Evolutionary conservation across 2,888 invertebrate species (phyloP).

Genomic region (Pheosia tremula): DNA sequence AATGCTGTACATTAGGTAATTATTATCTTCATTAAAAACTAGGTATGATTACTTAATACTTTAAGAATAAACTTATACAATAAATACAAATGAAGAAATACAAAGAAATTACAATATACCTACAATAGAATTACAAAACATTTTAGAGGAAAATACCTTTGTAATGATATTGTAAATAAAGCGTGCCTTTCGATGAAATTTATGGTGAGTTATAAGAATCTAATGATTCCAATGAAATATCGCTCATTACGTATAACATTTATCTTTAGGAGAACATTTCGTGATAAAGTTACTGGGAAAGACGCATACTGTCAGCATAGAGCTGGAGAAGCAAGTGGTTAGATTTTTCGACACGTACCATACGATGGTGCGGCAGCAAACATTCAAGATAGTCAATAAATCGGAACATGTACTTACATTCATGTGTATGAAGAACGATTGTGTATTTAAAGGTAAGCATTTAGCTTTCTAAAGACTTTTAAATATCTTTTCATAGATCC

Average conservation of each 20-base stretch:
- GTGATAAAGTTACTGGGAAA: slow-evolving; percentile 68
- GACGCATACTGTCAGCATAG: slow-evolving; percentile 75
- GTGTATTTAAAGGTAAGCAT: slow-evolving; percentile 63
- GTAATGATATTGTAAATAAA: too few species aligned
- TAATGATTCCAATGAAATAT: too few species aligned
- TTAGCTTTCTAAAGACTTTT: neutral
- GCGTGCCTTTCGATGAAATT: too few species aligned
- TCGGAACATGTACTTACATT: slow-evolving; percentile 81
- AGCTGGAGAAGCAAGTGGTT: slow-evolving; percentile 77
- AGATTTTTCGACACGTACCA: slow-evolving; percentile 85
- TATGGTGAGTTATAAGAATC: too few species aligned
- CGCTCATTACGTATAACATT: neutral
- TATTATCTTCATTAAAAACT: neutral
- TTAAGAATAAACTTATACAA: too few species aligned
- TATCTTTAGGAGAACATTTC: slow-evolving; percentile 75
- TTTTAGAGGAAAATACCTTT: too few species aligned
- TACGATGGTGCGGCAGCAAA: slow-evolving; percentile 80
- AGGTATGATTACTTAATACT: too few species aligned
- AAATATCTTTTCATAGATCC: too few species aligned
- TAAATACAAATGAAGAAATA: too few species aligned
- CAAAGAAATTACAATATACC: too few species aligned
- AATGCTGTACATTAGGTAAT: neutral
- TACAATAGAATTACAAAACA: too few species aligned
- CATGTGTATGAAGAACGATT: slow-evolving; percentile 83
- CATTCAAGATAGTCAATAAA: slow-evolving; percentile 81